Evolutionary conservation across 92 coral and sea anemone genomes (phyloP), one percentile per base, ranked within the genome.

Genomic region (Porites cylindrica): DNA sequence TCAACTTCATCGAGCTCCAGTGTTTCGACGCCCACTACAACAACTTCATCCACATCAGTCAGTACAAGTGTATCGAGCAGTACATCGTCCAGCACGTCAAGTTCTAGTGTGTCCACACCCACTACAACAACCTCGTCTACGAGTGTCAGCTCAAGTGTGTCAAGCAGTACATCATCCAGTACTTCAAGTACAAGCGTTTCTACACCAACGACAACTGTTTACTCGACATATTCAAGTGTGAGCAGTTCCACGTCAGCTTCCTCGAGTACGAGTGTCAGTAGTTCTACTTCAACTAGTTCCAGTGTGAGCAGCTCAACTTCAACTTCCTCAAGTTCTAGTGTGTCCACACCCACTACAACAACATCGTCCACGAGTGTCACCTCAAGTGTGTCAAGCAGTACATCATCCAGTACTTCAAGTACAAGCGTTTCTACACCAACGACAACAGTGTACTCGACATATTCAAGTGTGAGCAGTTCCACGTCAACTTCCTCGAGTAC

Each of bases 341-440:
- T 83, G 7, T 82, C 87, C 2, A 71, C 79, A 14, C 66, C 83
- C 0, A 75, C 85, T 11, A 70, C 89, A 1, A 89, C 93, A 8
- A 85, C 64, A 8, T 50, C 61, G 0, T 83, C 81, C 29, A 54
- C 85, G 12, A 24, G 80, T 3, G 17, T 61, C 24, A 79, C 43
- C 66, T 62, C 75, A 7, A 88, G 91, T 73, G 91, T 88, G 59
- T 82, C 77, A 13, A 66, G 74, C 60, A 68, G 76, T 18, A 58
- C 88, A 17, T 32, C 75, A 0, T 77, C 89, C 43, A 78, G 62
- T 3, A 29, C 93, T 19, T 67, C 83, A 4, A 85, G 85, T 67
- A 50, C 60, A 0, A 66, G 65, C 60, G 70, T 64, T 68, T 63
- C 89, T 1, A 77, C 77, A 47, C 76, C 76, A 72, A 72, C 58